Conservation (phyloP, 1,140 invertebrate species). For the Aphaenogaster floridana region DNA sequence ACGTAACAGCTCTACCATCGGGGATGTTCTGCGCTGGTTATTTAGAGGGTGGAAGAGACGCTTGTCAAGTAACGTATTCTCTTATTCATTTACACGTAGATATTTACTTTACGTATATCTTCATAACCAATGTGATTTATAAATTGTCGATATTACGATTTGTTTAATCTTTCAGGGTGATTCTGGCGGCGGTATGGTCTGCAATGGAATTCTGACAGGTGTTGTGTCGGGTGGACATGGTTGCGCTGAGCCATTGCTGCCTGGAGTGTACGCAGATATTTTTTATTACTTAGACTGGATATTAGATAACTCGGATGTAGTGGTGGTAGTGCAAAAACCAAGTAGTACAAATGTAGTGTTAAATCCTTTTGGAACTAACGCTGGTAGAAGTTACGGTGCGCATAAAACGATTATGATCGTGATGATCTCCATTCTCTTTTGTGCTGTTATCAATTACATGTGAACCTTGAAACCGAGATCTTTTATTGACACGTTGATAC, state of each 20-base stretch:
- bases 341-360: no score
- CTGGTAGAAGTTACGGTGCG: background rate
- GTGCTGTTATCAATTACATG: background rate
- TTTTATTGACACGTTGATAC: constrained; percentile 25
- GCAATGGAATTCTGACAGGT: constrained; percentile 85
- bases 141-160: constrained; percentile 1
- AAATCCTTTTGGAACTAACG: background rate
- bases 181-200: constrained; percentile 87
- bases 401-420: background rate
- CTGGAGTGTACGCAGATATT: constrained; percentile 87
- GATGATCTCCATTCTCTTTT: background rate
- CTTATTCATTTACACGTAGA: background rate
- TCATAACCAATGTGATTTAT: background rate
- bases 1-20: constrained; percentile 86
- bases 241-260: constrained; percentile 86
- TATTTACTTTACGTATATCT: background rate
- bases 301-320: background rate
- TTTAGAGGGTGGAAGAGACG: constrained; percentile 89
- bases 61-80: constrained; percentile 88
- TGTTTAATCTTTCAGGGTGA: constrained; percentile 83
- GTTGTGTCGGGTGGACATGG: constrained; percentile 88
- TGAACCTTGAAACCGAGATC: background rate
- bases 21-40: constrained; percentile 92
- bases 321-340: background rate
- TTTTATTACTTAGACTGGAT: constrained; percentile 87